A percentile compares a stretch with the other conserved stretches of the same genome.
Evolutionary conservation across 2,888 invertebrate genomes (phyloP).

Genomic region (Monochamus alternatus): DNA sequence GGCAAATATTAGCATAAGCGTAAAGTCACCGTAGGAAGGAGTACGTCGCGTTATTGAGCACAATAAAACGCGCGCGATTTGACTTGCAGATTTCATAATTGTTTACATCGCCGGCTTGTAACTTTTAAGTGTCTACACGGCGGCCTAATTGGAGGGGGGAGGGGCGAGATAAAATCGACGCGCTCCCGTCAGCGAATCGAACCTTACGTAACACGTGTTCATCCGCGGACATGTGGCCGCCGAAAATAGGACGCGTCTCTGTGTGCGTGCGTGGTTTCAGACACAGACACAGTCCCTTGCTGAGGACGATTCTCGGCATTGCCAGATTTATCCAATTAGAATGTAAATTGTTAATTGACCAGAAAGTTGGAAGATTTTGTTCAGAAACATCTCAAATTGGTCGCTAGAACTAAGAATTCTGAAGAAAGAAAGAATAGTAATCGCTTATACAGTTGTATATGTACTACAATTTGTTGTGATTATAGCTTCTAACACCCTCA

Average conservation of each 20-base stretch:
- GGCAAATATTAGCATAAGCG: conserved; percentile 23
- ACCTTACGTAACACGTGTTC: conserved; percentile 53
- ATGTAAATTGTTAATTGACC: too few species aligned
- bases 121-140: conserved; percentile 36
- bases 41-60: conserved; percentile 26
- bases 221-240: conserved; percentile 52
- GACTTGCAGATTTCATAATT: conserved; percentile 41
- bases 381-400: too few species aligned
- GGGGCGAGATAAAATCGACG: conserved; percentile 32
- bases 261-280: conserved; percentile 27
- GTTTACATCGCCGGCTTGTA: conserved; percentile 34
- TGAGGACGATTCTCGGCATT: conserved; percentile 28
- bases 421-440: too few species aligned
- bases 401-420: too few species aligned
- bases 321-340: too few species aligned
- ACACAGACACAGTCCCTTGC: conserved; percentile 40
- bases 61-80: conserved; percentile 33
- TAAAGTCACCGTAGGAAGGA: conserved; percentile 13
- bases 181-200: conserved; percentile 28
- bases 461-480: too few species aligned
- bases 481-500: too few species aligned
- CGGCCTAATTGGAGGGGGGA: conserved; percentile 21
- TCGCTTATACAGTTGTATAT: too few species aligned
- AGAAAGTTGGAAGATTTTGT: too few species aligned
- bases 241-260: conserved; percentile 45